phyloP scores from a whole-genome alignment of 2,797 vertebrate species.

The Anguilla obscura region DNA sequence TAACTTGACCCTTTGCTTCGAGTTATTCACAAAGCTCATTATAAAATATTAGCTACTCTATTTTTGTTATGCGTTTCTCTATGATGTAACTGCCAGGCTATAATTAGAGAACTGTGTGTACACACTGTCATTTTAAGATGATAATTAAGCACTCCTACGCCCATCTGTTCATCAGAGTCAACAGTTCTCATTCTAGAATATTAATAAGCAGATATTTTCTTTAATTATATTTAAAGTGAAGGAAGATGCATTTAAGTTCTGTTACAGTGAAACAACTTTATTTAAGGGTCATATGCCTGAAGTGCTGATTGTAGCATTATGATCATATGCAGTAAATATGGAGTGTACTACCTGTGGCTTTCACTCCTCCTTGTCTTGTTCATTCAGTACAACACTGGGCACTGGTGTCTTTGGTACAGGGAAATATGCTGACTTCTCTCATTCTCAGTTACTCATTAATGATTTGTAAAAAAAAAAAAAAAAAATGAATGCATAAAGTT shows the following conservation, averaged over 20 bases:
- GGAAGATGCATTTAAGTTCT: background rate
- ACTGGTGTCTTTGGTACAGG: conserved; percentile 51
- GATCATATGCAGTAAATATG: background rate
- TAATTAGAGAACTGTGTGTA: background rate
- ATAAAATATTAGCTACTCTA: conserved; percentile 9
- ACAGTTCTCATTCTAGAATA: background rate
- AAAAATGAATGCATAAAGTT: conserved; percentile 64
- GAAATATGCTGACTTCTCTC: conserved; percentile 74
- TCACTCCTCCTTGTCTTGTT: conserved; percentile 18
- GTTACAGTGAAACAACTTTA: background rate
- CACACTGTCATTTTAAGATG: conserved; percentile 2
- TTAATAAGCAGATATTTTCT: background rate
- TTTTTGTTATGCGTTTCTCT: background rate
- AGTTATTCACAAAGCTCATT: background rate
- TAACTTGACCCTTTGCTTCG: background rate
- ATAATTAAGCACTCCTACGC: background rate
- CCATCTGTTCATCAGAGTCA: background rate
- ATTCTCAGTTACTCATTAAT: conserved; percentile 75
- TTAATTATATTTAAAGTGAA: background rate
- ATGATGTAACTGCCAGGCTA: background rate
- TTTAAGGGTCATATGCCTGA: background rate
- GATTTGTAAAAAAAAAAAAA: conserved; percentile 57
- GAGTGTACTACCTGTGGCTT: conserved; percentile 23
- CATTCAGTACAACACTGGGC: background rate
- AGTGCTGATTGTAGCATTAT: background rate